Base-by-base conservation (phyloP, 2,797 vertebrate genomes). In the Harpagifer antarcticus region DNA sequence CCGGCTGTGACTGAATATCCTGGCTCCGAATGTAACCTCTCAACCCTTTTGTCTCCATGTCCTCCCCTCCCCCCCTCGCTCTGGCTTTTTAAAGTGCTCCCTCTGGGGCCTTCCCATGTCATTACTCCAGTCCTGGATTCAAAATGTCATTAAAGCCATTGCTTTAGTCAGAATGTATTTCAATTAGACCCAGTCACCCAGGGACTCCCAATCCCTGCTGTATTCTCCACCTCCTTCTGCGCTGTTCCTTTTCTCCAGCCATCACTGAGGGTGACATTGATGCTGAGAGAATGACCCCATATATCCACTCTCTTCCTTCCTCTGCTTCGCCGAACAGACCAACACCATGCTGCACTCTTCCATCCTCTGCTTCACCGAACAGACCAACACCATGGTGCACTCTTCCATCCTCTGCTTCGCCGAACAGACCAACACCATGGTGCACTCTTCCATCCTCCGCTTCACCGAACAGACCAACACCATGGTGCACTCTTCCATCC, bases 131-230 rank as follows among this genome's bases (percentile, higher is more conserved):
- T 92, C 86, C 87, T 80, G 87, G 81, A 90, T 92, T 92, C 89
- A 78, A 92, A 90, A 92, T 90, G 91, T 91, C 92, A 91, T 93
- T 92, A 90, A 87, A 91, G 88, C 88, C 89, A 78, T 83, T 86
- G 84, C 89, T 92, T 92, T 92, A 91, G 86, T 91, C 88, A 81
- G 91, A 90, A 91, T 91, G 91, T 69, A 91, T 92, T 93, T 92
- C 92, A 93, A 92, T 92, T 93, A 93, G 88, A 76, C 72, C 67
- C 80, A 81, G 82, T 79, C 84, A 81, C 86, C 81, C 67, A 71
- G 92, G 92, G 92, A 90, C 81, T 88, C 48, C 10, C 72, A 75
- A 76, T 79, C 73, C 59, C 64, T 23, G 23, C 59, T 50, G 33
- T 33, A 43, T 31, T 42, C 47, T 27, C 61, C 40, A 57, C 50